Conservation (phyloP, 2,113 vertebrate genomes). For the Jaculus jaculus region DNA sequence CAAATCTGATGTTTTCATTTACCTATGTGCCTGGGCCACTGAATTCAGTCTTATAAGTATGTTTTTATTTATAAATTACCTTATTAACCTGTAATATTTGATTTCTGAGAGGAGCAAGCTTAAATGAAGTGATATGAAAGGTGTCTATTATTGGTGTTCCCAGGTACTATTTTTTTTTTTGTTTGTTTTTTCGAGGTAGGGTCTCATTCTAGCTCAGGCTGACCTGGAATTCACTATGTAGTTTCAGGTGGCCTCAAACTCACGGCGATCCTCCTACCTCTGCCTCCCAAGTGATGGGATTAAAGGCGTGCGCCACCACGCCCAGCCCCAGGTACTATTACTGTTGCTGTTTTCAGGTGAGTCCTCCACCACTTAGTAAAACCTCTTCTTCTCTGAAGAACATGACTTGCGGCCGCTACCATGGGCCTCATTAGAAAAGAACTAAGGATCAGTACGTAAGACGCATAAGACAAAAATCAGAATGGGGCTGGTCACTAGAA, state of each 20-base stretch:
- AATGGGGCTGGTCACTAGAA: not conserved
- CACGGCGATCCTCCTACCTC: too few relatives aligned
- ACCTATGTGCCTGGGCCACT: not conserved
- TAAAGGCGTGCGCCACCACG: too few relatives aligned
- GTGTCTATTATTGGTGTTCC: not conserved
- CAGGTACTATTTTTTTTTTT: too few relatives aligned
- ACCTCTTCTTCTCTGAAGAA: not conserved
- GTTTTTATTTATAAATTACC: not conserved
- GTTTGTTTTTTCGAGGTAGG: too few relatives aligned
- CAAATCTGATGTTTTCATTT: not conserved
- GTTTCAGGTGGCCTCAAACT: too few relatives aligned
- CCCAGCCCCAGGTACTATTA: not conserved
- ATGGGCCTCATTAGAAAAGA: not conserved
- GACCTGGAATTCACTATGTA: too few relatives aligned
- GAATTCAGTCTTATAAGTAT: not conserved
- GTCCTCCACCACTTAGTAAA: not conserved
- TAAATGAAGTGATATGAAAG: not conserved
- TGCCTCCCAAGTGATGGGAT: too few relatives aligned
- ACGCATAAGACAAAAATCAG: not conserved
- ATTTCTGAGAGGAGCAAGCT: not conserved
- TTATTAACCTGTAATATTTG: not conserved
- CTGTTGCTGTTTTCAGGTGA: not conserved
- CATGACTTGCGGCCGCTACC: not conserved
- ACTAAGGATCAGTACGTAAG: too few relatives aligned
- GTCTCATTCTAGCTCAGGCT: too few relatives aligned